Evolutionary conservation across 2,113 vertebrate genomes (phyloP), one percentile per base, ranked within the genome.

Genomic region (Poeciliopsis occidentalis): DNA sequence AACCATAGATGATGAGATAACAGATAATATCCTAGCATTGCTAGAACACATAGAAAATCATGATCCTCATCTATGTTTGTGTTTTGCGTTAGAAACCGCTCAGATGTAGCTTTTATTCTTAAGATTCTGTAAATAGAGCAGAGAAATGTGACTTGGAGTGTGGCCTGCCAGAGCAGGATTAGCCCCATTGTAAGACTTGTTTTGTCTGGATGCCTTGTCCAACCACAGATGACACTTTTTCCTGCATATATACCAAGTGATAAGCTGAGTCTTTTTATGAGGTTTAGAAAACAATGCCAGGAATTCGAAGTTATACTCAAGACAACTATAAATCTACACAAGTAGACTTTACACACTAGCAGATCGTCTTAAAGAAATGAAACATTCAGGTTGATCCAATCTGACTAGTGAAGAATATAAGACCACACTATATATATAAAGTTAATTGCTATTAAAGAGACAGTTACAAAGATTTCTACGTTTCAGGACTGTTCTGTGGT

Each of bases 151-250:
- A 85, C 73, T 76, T 72, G 37, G 75, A 74, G 54, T 60, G 44
- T 29, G 81, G 86, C 77, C 71, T 81, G 74, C 26, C 62, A 77
- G 81, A 88, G 81, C 37, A 72, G 84, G 54, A 84, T 84, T 34
- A 47, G 68, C 69, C 71, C 61, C 70, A 83, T 85, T 85, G 78
- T 88, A 81, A 90, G 87, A 84, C 27, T 61, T 87, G 77, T 90
- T 93, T 91, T 92, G 81, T 85, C 69, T 68, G 27, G 54, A 69
- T 81, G 69, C 89, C 85, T 88, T 91, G 91, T 94, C 91, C 91
- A 84, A 73, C 83, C 86, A 78, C 82, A 75, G 81, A 81, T 83
- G 72, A 92, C 78, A 85, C 78, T 82, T 84, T 30, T 64, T 70
- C 64, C 11, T 67, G 39, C 27, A 41, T 86, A 73, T 84, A 86